phyloP scores from a whole-genome alignment of 2,113 vertebrate genomes.

The Hemichromis elongatus region DNA sequence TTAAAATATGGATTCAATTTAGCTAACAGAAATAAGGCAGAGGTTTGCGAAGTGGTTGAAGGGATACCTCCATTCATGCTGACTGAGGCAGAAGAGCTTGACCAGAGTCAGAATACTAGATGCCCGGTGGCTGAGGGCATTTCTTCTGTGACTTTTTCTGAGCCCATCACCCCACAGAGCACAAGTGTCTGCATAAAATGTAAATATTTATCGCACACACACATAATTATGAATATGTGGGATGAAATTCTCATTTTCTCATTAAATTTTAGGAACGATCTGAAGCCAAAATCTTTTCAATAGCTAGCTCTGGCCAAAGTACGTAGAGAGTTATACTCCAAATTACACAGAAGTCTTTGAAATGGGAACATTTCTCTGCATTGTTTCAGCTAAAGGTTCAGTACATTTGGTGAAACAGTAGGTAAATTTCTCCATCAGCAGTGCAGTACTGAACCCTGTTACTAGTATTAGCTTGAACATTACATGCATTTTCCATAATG shows the following conservation, averaged over 20 bases:
- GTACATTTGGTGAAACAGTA: background rate
- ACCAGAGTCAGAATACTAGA: background rate
- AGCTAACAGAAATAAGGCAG: background rate
- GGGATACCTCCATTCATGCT: background rate
- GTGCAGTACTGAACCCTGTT: background rate
- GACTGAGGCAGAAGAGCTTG: background rate
- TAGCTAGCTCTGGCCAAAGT: background rate
- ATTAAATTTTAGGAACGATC: too few species aligned
- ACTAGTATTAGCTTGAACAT: background rate
- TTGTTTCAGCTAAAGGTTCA: background rate
- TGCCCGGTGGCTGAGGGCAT: background rate
- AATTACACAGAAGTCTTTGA: fast-evolving
- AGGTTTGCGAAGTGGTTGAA: background rate
- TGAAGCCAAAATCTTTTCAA: background rate
- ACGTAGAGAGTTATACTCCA: background rate
- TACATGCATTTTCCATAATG: background rate
- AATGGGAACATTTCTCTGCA: fast-evolving
- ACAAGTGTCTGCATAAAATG: background rate
- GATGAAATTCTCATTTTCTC: background rate
- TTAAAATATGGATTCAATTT: fast-evolving
- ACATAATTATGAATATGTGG: background rate
- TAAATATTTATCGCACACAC: background rate
- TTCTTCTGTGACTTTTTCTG: too few species aligned
- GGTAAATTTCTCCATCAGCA: background rate
- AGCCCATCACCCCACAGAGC: background rate